Percentiles rank a stretch among this genome's conserved stretches.
Evolutionary conservation across 2,888 invertebrate species (phyloP).

Genomic region (Empis stercorea): DNA sequence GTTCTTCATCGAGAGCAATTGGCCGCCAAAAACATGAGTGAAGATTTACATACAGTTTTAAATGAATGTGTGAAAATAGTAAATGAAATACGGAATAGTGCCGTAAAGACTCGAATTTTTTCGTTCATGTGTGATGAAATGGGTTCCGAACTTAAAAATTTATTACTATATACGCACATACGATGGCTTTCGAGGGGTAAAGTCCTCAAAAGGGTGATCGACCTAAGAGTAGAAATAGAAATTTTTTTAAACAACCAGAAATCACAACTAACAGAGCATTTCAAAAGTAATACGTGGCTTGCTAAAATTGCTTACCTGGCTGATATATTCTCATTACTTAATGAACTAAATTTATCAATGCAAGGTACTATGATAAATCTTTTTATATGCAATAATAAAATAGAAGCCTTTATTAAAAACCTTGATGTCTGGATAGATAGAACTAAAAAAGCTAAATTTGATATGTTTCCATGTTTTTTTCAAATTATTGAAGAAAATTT

Average conservation of each 20-base stretch:
- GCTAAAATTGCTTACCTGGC: conserved; percentile 1
- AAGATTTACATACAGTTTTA: conserved; percentile 6
- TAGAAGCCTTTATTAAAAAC: conserved; percentile 4
- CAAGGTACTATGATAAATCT: background rate
- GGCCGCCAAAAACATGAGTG: conserved; percentile 9
- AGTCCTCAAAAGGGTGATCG: conserved; percentile 1
- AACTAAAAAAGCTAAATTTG: background rate
- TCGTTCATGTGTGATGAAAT: conserved; percentile 12
- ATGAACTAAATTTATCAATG: background rate
- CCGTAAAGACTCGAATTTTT: conserved; percentile 10
- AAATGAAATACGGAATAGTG: conserved; percentile 6
- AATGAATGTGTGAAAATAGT: conserved; percentile 3
- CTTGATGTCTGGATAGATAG: conserved; percentile 1
- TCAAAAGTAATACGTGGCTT: background rate
- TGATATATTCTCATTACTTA: background rate
- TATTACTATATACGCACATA: conserved; percentile 3
- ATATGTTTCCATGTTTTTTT: conserved; percentile 1
- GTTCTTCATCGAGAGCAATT: conserved; percentile 6
- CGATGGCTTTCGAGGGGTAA: conserved; percentile 3
- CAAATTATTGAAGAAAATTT: background rate
- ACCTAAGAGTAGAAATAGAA: background rate
- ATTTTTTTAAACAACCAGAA: background rate
- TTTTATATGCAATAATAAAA: conserved; percentile 2
- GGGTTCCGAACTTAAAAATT: conserved; percentile 5
- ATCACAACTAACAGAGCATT: background rate